These are phyloP conservation scores for Eurytoma californica DNA, from an alignment of 2,888 invertebrate species.

Conservation along the genomic window DNA sequence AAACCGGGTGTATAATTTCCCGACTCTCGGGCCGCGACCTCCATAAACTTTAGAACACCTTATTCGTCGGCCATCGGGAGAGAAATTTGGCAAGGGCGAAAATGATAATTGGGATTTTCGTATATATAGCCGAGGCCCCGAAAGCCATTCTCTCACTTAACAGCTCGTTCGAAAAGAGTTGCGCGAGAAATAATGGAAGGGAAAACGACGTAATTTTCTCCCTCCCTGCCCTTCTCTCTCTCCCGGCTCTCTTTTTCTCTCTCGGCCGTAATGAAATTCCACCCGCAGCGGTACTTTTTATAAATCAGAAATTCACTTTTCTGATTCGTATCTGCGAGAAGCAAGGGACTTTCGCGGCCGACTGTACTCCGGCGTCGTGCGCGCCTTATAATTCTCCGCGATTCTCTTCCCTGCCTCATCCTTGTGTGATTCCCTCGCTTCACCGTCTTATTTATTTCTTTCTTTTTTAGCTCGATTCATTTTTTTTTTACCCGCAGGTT, in stretches of 20 bases:
- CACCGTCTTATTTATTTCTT: not conserved
- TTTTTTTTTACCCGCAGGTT: too few species aligned
- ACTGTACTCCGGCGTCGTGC: slow-evolving; percentile 20
- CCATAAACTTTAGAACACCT: slow-evolving; percentile 20
- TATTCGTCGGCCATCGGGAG: not conserved
- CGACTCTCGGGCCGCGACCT: not conserved
- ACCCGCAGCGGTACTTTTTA: slow-evolving; percentile 38
- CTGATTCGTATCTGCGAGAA: slow-evolving; percentile 47
- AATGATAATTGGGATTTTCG: slow-evolving; percentile 44
- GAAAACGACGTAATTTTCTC: slow-evolving; percentile 46
- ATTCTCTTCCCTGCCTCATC: slow-evolving; percentile 41
- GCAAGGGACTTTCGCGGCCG: slow-evolving; percentile 12
- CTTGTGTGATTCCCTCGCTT: slow-evolving; percentile 17
- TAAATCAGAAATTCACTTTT: slow-evolving; percentile 55
- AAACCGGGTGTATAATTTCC: slow-evolving; percentile 13
- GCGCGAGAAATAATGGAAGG: slow-evolving; percentile 36
- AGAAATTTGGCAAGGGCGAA: slow-evolving; percentile 33
- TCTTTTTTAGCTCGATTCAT: not conserved
- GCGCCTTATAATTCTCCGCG: slow-evolving; percentile 46
- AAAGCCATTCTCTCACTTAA: slow-evolving; percentile 18
- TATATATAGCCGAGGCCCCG: not conserved
- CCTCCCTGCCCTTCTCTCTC: too few species aligned
- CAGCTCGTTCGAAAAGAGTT: slow-evolving; percentile 25
- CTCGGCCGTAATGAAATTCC: slow-evolving; percentile 47
- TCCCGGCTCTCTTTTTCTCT: not conserved